phyloP scores from a whole-genome alignment of 1,140 invertebrate species.

The Drosophila eugracilis region DNA sequence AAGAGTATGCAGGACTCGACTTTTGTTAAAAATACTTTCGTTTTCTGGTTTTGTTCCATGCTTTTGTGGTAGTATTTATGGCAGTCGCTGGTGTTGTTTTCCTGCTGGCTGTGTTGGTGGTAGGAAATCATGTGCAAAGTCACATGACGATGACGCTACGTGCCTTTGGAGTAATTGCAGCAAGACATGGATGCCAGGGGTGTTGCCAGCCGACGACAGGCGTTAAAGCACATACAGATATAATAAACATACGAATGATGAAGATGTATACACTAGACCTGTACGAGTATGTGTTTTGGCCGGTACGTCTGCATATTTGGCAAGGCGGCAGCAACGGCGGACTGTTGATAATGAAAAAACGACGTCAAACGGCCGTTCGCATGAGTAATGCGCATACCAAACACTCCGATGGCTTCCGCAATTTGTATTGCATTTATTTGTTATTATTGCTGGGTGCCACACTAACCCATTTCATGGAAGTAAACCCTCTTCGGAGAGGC shows the following conservation, averaged over 20 bases:
- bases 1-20: constrained; percentile 21
- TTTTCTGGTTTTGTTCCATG: constrained; percentile 49
- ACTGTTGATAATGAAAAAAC: constrained; percentile 76
- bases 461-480: constrained; percentile 63
- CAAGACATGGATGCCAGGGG: constrained; percentile 58
- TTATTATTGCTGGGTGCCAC: constrained; percentile 32
- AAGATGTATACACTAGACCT: neutral
- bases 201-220: constrained; percentile 21
- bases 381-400: constrained; percentile 67
- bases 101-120: constrained; percentile 58
- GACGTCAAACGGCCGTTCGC: constrained; percentile 34
- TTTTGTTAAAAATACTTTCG: constrained; percentile 23
- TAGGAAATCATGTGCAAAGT: constrained; percentile 82
- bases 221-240: constrained; percentile 6
- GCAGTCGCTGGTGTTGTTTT: constrained; percentile 37
- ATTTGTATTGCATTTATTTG: constrained; percentile 20
- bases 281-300: neutral
- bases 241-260: constrained; percentile 5
- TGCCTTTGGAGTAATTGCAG: constrained; percentile 73
- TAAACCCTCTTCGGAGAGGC: constrained; percentile 38
- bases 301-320: constrained; percentile 49
- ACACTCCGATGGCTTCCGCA: constrained; percentile 56
- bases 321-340: constrained; percentile 16
- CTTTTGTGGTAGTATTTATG: constrained; percentile 32
- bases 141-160: constrained; percentile 74